Conservation (phyloP, 2,888 invertebrate genomes). For the Seira musarum region DNA sequence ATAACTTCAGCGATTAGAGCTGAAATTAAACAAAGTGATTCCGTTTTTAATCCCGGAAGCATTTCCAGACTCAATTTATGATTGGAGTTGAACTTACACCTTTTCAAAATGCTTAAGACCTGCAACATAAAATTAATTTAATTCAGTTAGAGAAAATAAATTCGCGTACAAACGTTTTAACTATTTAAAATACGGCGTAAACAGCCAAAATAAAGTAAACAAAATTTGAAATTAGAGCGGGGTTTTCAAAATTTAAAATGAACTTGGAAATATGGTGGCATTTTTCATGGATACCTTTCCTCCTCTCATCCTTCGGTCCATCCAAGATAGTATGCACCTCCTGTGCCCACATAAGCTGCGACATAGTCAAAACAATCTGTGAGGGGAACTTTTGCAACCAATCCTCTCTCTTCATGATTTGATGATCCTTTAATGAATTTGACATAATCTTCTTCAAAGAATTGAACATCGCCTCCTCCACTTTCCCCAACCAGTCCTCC, state of each 20-base stretch:
- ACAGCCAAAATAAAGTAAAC: too few species aligned
- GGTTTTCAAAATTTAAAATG: not conserved
- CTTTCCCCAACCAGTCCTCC: conserved; percentile 93
- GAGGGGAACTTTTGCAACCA: conserved; percentile 85
- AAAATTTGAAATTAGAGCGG: too few species aligned
- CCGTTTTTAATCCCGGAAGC: not conserved
- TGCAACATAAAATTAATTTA: too few species aligned
- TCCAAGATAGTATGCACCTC: conserved; percentile 82
- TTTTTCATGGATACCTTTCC: conserved; percentile 42
- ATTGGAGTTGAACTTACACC: too few species aligned
- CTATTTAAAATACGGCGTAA: too few species aligned
- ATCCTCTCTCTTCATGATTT: conserved; percentile 77
- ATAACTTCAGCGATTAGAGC: conserved; percentile 92
- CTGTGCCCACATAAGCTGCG: conserved; percentile 91
- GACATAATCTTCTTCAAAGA: conserved; percentile 86
- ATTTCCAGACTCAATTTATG: too few species aligned
- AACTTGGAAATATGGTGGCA: not conserved
- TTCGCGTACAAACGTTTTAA: too few species aligned
- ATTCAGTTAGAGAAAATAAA: too few species aligned
- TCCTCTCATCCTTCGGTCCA: conserved; percentile 67
- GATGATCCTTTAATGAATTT: conserved; percentile 80
- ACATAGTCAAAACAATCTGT: conserved; percentile 86
- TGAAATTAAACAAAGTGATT: conserved; percentile 68
- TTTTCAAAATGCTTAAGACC: conserved; percentile 80
- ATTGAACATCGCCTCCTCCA: conserved; percentile 90